Percentiles rank a stretch among this genome's conserved stretches.
phyloP scores from a whole-genome alignment of 2,888 invertebrate genomes.

The Dicyrtomina minuta region DNA sequence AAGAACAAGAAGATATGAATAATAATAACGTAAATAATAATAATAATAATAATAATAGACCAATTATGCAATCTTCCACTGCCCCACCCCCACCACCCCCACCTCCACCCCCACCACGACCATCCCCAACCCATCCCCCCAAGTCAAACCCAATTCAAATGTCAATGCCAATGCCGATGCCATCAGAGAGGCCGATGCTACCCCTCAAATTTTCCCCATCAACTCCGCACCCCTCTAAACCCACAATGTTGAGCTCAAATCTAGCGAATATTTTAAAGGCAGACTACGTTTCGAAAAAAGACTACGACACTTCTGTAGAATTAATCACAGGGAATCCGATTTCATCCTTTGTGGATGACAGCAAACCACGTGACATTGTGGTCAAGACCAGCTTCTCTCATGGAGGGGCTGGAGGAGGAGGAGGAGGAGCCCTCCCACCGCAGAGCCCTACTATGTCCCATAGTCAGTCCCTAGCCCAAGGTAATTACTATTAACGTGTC shows the following conservation, averaged over 20 bases:
- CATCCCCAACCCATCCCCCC: background rate
- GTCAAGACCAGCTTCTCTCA: conserved; percentile 48
- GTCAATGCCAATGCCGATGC: background rate
- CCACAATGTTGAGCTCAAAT: no score
- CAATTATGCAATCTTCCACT: background rate
- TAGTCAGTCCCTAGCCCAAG: background rate
- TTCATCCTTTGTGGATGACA: conserved; percentile 33
- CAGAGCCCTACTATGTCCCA: background rate
- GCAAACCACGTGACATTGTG: conserved; percentile 43
- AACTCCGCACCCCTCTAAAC: conserved; percentile 13
- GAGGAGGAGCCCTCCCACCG: background rate
- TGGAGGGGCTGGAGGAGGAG: conserved; percentile 3
- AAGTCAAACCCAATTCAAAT: conserved; percentile 12
- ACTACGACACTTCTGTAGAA: conserved; percentile 44
- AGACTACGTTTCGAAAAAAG: conserved; percentile 15
- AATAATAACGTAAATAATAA: no score
- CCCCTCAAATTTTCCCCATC: no score
- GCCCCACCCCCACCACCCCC: background rate
- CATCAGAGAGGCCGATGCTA: no score
- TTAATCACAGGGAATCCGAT: conserved; percentile 44
- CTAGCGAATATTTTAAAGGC: background rate
- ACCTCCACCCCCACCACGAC: background rate
- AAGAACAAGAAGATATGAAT: conserved; percentile 35
- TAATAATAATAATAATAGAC: no score
- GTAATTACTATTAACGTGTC: no score